Conservation (phyloP, 2,797 vertebrate genomes). For the Euphonia xanthogaster region DNA sequence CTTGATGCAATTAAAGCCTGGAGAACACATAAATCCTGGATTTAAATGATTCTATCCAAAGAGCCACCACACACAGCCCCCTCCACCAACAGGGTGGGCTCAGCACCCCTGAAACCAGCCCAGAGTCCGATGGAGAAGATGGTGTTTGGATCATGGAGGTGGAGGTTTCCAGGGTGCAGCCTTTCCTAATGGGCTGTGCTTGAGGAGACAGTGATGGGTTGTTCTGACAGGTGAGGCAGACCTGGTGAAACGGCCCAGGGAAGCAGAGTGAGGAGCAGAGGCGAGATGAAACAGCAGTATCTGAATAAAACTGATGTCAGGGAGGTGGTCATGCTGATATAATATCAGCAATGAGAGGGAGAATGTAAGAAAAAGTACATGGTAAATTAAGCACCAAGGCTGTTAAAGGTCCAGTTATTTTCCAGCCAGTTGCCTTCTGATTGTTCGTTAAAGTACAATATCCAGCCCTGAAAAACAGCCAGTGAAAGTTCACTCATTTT, state of each 20-base stretch:
- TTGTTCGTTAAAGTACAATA: conserved; percentile 67
- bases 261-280: conserved; percentile 1
- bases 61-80: accelerated
- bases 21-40: conserved; percentile 18
- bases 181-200: not conserved
- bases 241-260: not conserved
- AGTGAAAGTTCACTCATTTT: conserved; percentile 30
- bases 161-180: not conserved
- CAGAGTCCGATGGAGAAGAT: accelerated
- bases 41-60: not conserved
- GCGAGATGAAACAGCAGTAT: conserved; percentile 35
- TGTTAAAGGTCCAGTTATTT: conserved; percentile 70
- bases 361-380: conserved; percentile 58
- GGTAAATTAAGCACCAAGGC: conserved; percentile 70
- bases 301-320: conserved; percentile 52
- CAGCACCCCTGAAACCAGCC: accelerated
- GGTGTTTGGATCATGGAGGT: not conserved
- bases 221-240: not conserved
- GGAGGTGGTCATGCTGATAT: conserved; percentile 56
- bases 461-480: conserved; percentile 40
- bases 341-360: conserved; percentile 53
- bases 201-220: not conserved
- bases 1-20: conserved; percentile 51
- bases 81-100: not conserved
- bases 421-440: conserved; percentile 71